phyloP scores from a whole-genome alignment of 2,888 invertebrate species.

The Mechanitis messenoides region DNA sequence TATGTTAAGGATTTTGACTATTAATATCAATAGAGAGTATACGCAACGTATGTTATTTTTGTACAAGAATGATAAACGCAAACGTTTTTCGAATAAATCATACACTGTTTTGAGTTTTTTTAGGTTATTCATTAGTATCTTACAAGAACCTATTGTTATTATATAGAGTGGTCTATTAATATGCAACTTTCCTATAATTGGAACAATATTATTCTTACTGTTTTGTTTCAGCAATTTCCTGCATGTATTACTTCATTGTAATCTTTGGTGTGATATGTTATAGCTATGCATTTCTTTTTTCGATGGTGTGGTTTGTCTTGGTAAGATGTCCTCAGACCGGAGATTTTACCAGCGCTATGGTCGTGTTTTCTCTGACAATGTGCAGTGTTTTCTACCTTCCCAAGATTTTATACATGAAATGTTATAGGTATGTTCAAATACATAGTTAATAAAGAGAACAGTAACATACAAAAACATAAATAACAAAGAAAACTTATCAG shows the following conservation, averaged over 20 bases:
- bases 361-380: background rate
- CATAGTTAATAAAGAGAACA: background rate
- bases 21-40: too few relatives aligned
- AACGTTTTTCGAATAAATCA: too few relatives aligned
- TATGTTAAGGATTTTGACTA: too few relatives aligned
- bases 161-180: too few relatives aligned
- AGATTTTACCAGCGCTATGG: background rate
- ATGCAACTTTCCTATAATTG: background rate
- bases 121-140: too few relatives aligned
- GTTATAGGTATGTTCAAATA: background rate
- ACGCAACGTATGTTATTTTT: too few relatives aligned
- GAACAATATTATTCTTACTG: background rate
- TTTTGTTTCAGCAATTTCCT: constrained; percentile 3
- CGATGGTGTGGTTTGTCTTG: constrained; percentile 5
- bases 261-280: background rate
- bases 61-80: too few relatives aligned
- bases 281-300: constrained; percentile 8
- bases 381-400: constrained; percentile 5
- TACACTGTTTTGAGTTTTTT: too few relatives aligned
- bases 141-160: too few relatives aligned
- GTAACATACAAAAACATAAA: background rate
- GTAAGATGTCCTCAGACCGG: background rate
- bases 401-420: constrained; percentile 8
- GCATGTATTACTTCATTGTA: constrained; percentile 4
- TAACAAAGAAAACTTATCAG: too few relatives aligned